Base-by-base conservation (phyloP, 2,797 vertebrate species). In the Cynodonichthys magdalenae region DNA sequence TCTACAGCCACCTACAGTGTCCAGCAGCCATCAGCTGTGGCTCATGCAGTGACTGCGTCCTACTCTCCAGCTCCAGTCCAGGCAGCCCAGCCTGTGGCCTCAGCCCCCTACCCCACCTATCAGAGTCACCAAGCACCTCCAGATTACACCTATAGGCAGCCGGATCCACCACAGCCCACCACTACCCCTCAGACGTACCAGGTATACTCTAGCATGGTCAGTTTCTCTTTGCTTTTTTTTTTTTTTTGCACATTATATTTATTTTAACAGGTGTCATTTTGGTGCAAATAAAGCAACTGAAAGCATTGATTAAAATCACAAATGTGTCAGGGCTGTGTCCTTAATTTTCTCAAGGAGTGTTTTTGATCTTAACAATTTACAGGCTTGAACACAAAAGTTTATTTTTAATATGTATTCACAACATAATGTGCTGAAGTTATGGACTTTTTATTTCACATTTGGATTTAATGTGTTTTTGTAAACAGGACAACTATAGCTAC, bases 161-260 rank as follows among this genome's bases (percentile, higher is more conserved):
- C 74, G 14, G 93, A 93, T 4, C 87, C 90, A 10, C 92, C 91
- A 0, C 93, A 93, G 66, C 87, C 91, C 31, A 92, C 90, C 31
- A 92, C 90, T 53, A 89, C 92, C 39, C 92, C 91, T 12, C 87
- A 94, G 79, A 88, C 86, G 64, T 93, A 90, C 87, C 94, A 94
- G 91, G 92, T 95, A 74, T 90, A 90, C 79, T 71, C 87, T 0
- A 89, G 92, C 69, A 84, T 81, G 86, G 91, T 93, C 73, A 90
- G 90, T 92, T 44, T 48, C 71, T 61, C 68, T 75, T 61, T 60
- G 59, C 71, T 85, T 79, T 62, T 31, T 77, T 67, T 71, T 24
- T 1, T 63, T 51, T 61, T 17, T 39, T 28, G 41, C 57, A 55
- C 47, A 49, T 24, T 55, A 27, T 3, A 45, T 63, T 31, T 56